These are phyloP conservation scores for Hermaeophaga mercurialis DNA, from an alignment of 2,888 invertebrate genomes.

Conservation along the genomic window DNA sequence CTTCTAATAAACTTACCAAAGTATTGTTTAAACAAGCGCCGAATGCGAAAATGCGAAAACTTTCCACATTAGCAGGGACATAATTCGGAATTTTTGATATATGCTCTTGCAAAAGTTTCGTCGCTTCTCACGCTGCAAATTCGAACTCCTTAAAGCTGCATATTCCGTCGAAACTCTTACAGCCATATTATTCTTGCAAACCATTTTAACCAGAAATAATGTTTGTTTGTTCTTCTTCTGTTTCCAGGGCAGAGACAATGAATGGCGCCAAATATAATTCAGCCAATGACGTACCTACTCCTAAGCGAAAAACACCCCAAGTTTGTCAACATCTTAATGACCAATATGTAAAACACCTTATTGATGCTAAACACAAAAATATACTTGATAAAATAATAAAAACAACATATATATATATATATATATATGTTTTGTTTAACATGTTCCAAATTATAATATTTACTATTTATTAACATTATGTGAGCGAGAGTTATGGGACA, in stretches of 20 bases:
- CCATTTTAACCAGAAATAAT: constrained; percentile 22
- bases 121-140: constrained; percentile 6
- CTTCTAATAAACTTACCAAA: constrained; percentile 21
- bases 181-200: constrained; percentile 19
- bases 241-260: constrained; percentile 6
- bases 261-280: constrained; percentile 19
- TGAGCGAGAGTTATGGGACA: too few relatives aligned
- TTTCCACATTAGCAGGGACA: constrained; percentile 21
- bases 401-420: too few relatives aligned
- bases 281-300: not conserved
- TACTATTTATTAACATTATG: too few relatives aligned
- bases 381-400: too few relatives aligned
- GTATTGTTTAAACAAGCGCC: constrained; percentile 19
- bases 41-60: constrained; percentile 20
- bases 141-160: constrained; percentile 19
- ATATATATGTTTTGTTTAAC: too few relatives aligned
- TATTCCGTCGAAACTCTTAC: constrained; percentile 14
- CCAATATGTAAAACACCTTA: too few relatives aligned
- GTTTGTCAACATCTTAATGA: too few relatives aligned
- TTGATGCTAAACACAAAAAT: too few relatives aligned
- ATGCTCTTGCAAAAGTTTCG: constrained; percentile 12
- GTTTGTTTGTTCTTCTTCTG: constrained; percentile 22
- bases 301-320: too few relatives aligned
- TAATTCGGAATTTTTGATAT: constrained; percentile 26
- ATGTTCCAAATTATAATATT: too few relatives aligned